Evolutionary conservation across 2,797 vertebrate species (phyloP).

Genomic region (Champsocephalus esox): DNA sequence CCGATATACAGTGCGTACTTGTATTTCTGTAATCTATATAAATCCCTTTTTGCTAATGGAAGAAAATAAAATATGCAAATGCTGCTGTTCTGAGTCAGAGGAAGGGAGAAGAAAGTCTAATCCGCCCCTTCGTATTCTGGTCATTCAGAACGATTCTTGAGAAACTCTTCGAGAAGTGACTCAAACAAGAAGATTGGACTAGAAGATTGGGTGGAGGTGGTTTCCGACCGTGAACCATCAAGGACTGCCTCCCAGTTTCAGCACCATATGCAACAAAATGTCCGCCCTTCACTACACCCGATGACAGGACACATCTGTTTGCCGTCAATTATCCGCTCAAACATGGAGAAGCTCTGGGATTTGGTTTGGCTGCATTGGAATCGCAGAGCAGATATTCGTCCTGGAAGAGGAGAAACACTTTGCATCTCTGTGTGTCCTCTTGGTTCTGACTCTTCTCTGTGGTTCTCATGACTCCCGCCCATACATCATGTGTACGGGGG

Average conservation of each 20-base stretch:
- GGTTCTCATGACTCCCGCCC: conserved; percentile 40
- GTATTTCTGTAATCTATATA: conserved; percentile 71
- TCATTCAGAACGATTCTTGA: conserved; percentile 35
- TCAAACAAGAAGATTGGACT: conserved; percentile 31
- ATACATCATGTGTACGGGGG: conserved; percentile 39
- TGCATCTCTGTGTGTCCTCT: conserved; percentile 37
- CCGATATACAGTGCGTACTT: conserved; percentile 68
- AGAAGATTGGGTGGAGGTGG: conserved; percentile 25
- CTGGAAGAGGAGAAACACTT: conserved; percentile 46
- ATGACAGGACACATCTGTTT: conserved; percentile 39
- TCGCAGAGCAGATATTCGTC: conserved; percentile 36
- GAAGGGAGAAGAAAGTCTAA: conserved; percentile 40
- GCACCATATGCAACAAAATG: conserved; percentile 57
- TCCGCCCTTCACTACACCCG: conserved; percentile 51
- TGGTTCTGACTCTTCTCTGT: conserved; percentile 46
- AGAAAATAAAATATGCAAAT: conserved; percentile 67
- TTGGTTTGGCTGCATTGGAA: conserved; percentile 29
- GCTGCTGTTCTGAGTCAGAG: conserved; percentile 49
- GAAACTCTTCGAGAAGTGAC: conserved; percentile 34
- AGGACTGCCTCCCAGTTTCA: conserved; percentile 39
- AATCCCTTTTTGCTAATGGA: conserved; percentile 61
- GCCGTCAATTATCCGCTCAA: conserved; percentile 50
- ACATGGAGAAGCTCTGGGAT: conserved; percentile 46
- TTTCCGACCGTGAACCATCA: conserved; percentile 13
- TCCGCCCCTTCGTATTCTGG: conserved; percentile 50